Evolutionary conservation across 92 coral and sea anemone genomes (phyloP), one percentile per base, ranked within the genome.

Genomic region (Phenganax marumi): DNA sequence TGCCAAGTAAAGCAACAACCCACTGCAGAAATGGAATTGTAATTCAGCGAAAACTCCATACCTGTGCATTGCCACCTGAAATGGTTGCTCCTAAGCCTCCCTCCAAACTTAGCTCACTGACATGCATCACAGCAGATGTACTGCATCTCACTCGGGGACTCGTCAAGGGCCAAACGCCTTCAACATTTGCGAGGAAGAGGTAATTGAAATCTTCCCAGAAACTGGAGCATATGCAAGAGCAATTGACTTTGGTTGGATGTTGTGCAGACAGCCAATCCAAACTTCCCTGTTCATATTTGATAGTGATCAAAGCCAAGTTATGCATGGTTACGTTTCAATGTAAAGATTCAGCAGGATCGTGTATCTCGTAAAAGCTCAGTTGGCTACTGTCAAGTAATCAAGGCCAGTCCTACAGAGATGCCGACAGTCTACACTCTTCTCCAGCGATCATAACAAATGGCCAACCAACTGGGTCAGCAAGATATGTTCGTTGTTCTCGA

Each of bases 331-430:
- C 84, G 85, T 47, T 86, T 91, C 61, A 88, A 90, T 43, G 39
- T 66, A 6, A n/a, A 10, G 63, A 85, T 85, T 14, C 80, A 65
- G 26, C 55, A 85, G 39, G 55, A 88, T 3, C 52, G 19, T 69
- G 68, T 82, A 7, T 88, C 61, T 7, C 81, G 86, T 75, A 86
- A 90, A 63, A 78, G 88, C 73, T 82, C 89, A 17, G 57, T 88
- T 72, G 88, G 89, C 86, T 90, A 88, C 52, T 87, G 89, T 39
- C 87, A 87, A 70, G 89, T 90, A 52, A 88, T 90, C 24, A 87
- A 90, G 21, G 93, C 89, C 50, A 87, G 87, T 54, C 93, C 91
- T 48, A 90, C 91, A 55, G 91, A 90, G 86, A 77, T 90, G 50
- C 84, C 89, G 25, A 87, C 93, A 57, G 89, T 85, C 13, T 87